These are phyloP conservation scores for Neodontobutis hainanensis DNA, from an alignment of 2,113 vertebrate species.

Conservation along the genomic window DNA sequence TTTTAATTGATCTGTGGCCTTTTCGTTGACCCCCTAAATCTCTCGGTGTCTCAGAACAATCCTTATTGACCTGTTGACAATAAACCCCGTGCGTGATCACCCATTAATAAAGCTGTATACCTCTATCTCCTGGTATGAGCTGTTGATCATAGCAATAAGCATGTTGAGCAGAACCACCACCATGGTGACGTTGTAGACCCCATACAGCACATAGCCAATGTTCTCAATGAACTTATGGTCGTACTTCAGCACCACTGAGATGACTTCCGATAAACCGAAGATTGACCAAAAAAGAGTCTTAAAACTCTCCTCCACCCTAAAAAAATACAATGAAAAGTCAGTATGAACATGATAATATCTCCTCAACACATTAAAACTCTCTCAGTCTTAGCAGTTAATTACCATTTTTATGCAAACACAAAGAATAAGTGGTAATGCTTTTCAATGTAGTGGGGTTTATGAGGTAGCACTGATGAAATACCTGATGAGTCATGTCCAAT, in stretches of 20 bases:
- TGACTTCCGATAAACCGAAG: constrained; percentile 96
- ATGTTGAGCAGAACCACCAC: constrained; percentile 98
- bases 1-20: constrained; percentile 29
- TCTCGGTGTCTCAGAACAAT: constrained; percentile 28
- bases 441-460: constrained; percentile 43
- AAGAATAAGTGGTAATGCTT: constrained; percentile 12
- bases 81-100: constrained; percentile 2
- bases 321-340: constrained; percentile 9
- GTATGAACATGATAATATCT: constrained; percentile 12
- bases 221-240: constrained; percentile 99
- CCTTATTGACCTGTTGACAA: constrained; percentile 40
- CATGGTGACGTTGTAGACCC: constrained; percentile 97
- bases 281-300: constrained; percentile 99
- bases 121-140: constrained; percentile 99
- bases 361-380: constrained; percentile 8
- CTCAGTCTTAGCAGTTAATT: background rate
- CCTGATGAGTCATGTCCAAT: constrained; percentile 59
- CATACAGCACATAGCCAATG: constrained; percentile 95
- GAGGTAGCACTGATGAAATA: constrained; percentile 62
- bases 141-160: constrained; percentile 99
- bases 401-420: constrained; percentile 15
- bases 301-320: constrained; percentile 97
- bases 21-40: constrained; percentile 25
- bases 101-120: constrained; percentile 61
- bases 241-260: constrained; percentile 97